Percentiles rank a stretch among this genome's conserved stretches.
These are phyloP conservation scores for Meles meles DNA, from an alignment of 2,113 vertebrate genomes.

Conservation along the genomic window DNA sequence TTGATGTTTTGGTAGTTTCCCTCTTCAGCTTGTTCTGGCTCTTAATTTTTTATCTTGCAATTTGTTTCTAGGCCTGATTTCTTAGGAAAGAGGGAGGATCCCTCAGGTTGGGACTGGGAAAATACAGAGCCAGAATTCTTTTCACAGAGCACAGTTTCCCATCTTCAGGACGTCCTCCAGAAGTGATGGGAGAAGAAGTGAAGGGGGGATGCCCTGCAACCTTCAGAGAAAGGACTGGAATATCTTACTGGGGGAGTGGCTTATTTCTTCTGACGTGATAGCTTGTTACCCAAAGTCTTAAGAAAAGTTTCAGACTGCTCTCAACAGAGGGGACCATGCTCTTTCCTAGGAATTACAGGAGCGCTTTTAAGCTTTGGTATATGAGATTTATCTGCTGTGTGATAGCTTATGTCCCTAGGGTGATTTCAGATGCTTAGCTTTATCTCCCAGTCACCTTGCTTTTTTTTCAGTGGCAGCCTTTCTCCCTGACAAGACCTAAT, in stretches of 20 bases:
- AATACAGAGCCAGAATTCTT: background rate
- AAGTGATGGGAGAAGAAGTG: background rate
- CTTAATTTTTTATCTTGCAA: background rate
- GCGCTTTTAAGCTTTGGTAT: background rate
- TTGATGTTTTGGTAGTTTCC: background rate
- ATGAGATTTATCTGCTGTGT: background rate
- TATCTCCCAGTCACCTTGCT: background rate
- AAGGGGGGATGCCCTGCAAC: background rate
- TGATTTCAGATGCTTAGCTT: background rate
- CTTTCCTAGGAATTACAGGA: conserved; percentile 23
- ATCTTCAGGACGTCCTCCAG: background rate
- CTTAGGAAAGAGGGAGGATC: background rate
- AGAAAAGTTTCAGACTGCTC: background rate
- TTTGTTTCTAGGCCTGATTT: conserved; percentile 15
- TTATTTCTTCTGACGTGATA: background rate
- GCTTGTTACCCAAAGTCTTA: background rate
- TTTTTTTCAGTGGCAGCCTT: background rate
- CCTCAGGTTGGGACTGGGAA: background rate
- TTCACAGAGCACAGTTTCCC: background rate
- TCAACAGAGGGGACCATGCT: background rate
- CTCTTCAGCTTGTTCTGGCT: background rate
- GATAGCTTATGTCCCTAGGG: background rate
- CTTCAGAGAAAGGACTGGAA: background rate
- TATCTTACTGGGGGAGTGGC: background rate
- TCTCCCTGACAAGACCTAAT: background rate